Evolutionary conservation across 2,888 invertebrate species (phyloP), one percentile per base, ranked within the genome.

Genomic region (Nymphalis c-album): DNA sequence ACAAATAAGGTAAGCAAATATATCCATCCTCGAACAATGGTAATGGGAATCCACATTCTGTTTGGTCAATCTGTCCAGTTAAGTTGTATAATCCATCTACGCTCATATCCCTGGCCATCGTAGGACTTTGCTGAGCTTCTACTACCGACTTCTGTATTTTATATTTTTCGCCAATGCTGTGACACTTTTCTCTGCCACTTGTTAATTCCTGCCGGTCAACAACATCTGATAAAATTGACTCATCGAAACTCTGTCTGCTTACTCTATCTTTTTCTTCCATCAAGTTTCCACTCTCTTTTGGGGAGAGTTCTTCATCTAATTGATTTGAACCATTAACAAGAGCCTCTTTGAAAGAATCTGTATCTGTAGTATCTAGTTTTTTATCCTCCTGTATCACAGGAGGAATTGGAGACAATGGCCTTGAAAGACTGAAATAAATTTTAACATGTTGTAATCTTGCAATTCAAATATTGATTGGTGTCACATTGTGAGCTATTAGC

Each of bases 1-100:
- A 98, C 73, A 99, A 92, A 87, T 99, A 99, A 20, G 99, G 99
- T 85, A 99, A 94, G 85, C 98, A 99, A 18, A 99, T 93, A 82
- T 97, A 96, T 60, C 99, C 99, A 90, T 97, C 96, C 47, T 96
- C 95, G 87, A 98, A 98, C 66, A 98, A 93, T 59, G 95, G 94
- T 47, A 99, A 88, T 0, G 99, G 99, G 77, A 98, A 95, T 16
- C 98, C 98, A 86, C 97, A 98, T 63, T 95, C 94, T 78, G 95
- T 89, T 64, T 94, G 93, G 81, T 94, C 94, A 67, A 96, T 90
- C 77, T 95, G 95, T 45, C 95, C 94, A 0, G 93, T 94, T 79
- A 96, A 90, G 79, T 93, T 95, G 72, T 94, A 94, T 53, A 95
- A 91, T 26, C 92, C 92, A 74, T 93, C 93, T 0, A 93, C 91